These are phyloP conservation scores for Calidris pygmaea DNA, from an alignment of 2,113 vertebrate genomes.

Conservation along the genomic window DNA sequence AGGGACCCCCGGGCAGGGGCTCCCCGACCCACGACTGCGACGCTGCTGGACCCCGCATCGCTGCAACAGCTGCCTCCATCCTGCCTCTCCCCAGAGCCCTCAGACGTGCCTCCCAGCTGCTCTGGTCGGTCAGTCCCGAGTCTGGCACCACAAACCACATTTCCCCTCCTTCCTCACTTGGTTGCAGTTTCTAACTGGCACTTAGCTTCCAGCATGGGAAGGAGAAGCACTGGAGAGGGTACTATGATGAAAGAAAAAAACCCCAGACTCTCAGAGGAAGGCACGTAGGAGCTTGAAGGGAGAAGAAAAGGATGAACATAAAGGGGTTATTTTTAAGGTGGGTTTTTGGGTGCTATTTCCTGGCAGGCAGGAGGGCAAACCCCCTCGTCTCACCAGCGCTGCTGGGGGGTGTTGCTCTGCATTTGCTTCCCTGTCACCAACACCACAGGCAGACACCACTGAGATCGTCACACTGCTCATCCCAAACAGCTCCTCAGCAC, in stretches of 20 bases:
- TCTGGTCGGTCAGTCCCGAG: not conserved
- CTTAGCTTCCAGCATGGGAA: not conserved
- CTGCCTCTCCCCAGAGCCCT: not conserved
- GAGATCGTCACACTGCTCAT: not conserved
- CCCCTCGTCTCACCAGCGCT: rapidly evolving
- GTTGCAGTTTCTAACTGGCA: not conserved
- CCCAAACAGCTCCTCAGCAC: not conserved
- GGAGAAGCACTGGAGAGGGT: not conserved
- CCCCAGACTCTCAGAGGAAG: not conserved
- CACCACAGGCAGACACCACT: not conserved
- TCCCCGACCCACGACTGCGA: not conserved
- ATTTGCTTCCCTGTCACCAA: not conserved
- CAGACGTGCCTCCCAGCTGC: not conserved
- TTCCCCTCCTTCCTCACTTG: not conserved
- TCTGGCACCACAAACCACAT: not conserved
- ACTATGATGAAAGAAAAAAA: not conserved
- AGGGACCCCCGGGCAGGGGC: rapidly evolving
- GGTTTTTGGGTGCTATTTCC: not conserved
- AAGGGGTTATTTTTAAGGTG: not conserved
- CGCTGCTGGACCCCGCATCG: not conserved
- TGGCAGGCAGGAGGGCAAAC: not conserved
- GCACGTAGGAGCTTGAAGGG: not conserved
- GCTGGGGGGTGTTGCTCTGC: not conserved
- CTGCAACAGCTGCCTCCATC: not conserved
- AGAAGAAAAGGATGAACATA: not conserved